Evolutionary conservation across 2,888 invertebrate genomes (phyloP), one percentile per base, ranked within the genome.

Genomic region (Athripsodes cinereus): DNA sequence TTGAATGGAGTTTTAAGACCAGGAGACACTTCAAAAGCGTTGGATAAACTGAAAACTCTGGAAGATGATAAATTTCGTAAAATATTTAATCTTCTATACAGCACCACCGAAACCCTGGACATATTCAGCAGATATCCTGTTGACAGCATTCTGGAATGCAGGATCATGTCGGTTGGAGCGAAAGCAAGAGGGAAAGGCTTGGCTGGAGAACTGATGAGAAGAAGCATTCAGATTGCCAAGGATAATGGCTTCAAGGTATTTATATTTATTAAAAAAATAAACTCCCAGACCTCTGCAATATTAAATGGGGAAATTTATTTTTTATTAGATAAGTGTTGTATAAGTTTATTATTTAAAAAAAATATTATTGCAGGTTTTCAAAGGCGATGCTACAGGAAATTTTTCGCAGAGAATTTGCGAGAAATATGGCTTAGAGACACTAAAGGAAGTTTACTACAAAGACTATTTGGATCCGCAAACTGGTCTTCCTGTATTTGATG

Each of bases 311-410:
- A n/a, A n/a, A n/a, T n/a, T n/a, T n/a, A n/a, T n/a, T n/a, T n/a
- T n/a, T n/a, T n/a, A n/a, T n/a, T n/a, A n/a, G n/a, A n/a, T n/a
- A n/a, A n/a, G n/a, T n/a, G n/a, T n/a, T n/a, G n/a, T n/a, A n/a
- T n/a, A n/a, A n/a, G n/a, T n/a, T n/a, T n/a, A n/a, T n/a, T n/a
- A n/a, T n/a, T n/a, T n/a, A n/a, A n/a, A n/a, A n/a, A n/a, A n/a
- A n/a, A n/a, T n/a, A n/a, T n/a, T n/a, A n/a, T 52, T 79, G 79
- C 75, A 89, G 87, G 68, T 91, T 21, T 81, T 91, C 66, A 91
- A 90, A 73, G 87, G 86, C 18, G 91, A 91, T 69, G 90, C 91
- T 1, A 91, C 91, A 0, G 90, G 91, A 19, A 80, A 84, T 1
- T 91, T 81, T 68, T 91, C 91, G 0, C 90, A 91, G 68, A 86